Evolutionary conservation across 2,113 vertebrate species (phyloP), one percentile per base, ranked within the genome.

Genomic region (Apaloderma vittatum): DNA sequence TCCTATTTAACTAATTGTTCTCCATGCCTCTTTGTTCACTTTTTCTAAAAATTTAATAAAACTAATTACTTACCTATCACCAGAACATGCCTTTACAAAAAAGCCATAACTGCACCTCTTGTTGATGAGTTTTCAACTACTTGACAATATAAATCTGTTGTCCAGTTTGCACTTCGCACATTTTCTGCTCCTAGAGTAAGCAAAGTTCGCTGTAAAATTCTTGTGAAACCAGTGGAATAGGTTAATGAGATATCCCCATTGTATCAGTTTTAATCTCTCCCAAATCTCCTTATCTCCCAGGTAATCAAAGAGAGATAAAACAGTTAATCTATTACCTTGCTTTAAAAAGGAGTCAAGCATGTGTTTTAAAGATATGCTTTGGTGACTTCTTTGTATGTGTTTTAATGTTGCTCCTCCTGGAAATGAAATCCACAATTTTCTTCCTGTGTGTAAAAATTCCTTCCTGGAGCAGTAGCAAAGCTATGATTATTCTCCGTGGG

Each of bases 281-380:
- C 11, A 78, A 90, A 94, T 97, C 86, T 30, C 30, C 34, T 95
- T 95, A 72, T 78, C 45, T 91, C 37, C 30, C 40, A 48, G 52
- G 51, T 93, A 94, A 87, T 94, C 78, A 91, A 80, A 86, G 49
- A 88, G 45, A 82, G 86, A 91, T 18, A 32, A 88, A 49, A 21
- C 29, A 65, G 46, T 61, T 86, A 57, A 51, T 78, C 32, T 72
- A 58, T 59, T 72, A 63, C 37, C 30, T 61, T 43, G 62, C 58
- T 73, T 26, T 3, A 29, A 37, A 48, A 54, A 45, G 3, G 20
- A 6, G 7, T 43, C 54, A 59, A 65, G 7, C 32, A 16, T 10
- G 4, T 79, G 9, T 73, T 70, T 87, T 40, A 27, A 46, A 81
- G 58, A 30, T 65, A 13, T 15, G 15, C 16, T 80, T 46, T 34